A percentile compares a stretch with the other conserved stretches of the same genome.
Evolutionary conservation across 2,113 vertebrate species (phyloP).

Genomic region (Campylomormyrus tamandua): DNA sequence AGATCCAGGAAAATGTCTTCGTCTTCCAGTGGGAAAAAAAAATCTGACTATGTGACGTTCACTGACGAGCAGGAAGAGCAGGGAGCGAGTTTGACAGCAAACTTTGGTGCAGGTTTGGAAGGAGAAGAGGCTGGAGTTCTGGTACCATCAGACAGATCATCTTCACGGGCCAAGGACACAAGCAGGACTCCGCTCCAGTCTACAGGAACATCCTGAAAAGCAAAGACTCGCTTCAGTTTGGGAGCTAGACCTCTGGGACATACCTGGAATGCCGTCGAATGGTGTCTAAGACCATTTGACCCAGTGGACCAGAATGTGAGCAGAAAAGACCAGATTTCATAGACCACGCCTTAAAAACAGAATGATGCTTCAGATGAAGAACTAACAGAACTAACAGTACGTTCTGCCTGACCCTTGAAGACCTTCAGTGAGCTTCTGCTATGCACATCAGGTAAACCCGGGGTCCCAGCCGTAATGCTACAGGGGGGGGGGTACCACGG

Average conservation of each 20-base stretch:
- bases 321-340: background rate
- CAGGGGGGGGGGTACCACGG: background rate
- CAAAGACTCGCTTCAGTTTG: background rate
- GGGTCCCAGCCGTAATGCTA: background rate
- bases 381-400: background rate
- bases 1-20: background rate
- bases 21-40: background rate
- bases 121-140: background rate
- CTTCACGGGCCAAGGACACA: background rate
- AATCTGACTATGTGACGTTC: background rate
- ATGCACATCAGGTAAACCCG: background rate
- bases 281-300: background rate
- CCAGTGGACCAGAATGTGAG: background rate
- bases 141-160: background rate
- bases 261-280: background rate
- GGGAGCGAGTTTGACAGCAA: background rate
- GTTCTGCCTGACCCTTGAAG: background rate
- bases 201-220: conserved; percentile 23
- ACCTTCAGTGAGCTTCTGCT: background rate
- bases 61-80: background rate
- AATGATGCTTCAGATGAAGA: background rate
- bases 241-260: background rate
- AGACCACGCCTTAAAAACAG: background rate
- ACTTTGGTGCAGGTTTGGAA: conserved; percentile 22
- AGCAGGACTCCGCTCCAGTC: background rate